Percentiles rank a stretch among this genome's conserved stretches.
These are phyloP conservation scores for Rhopalosiphum maidis DNA, from an alignment of 1,140 invertebrate genomes.

Conservation along the genomic window DNA sequence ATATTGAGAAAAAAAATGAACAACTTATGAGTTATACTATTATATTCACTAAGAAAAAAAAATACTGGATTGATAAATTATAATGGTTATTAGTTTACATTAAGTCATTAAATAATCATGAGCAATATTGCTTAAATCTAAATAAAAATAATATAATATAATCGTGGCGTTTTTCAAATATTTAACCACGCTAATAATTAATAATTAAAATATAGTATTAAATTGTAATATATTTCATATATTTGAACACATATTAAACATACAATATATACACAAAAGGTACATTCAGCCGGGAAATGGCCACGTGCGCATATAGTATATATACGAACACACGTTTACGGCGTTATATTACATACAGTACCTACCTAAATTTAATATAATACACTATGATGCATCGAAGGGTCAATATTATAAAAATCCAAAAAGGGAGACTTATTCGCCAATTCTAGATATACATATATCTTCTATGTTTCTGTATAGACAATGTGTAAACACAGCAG, in stretches of 20 bases:
- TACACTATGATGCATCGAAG: not conserved
- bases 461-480: not conserved
- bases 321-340: not conserved
- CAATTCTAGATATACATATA: not conserved
- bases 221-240: too few relatives aligned
- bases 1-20: too few relatives aligned
- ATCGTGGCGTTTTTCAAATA: too few relatives aligned
- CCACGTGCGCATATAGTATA: not conserved
- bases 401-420: not conserved
- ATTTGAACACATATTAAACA: not conserved
- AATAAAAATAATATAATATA: too few relatives aligned
- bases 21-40: too few relatives aligned
- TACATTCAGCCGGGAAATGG: not conserved
- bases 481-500: not conserved
- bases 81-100: too few relatives aligned
- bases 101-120: too few relatives aligned
- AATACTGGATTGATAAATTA: too few relatives aligned
- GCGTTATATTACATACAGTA: not conserved
- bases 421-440: not conserved
- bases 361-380: not conserved
- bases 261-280: not conserved
- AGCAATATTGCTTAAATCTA: too few relatives aligned
- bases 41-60: too few relatives aligned
- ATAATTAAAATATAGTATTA: too few relatives aligned
- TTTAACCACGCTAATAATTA: too few relatives aligned